A percentile compares a stretch with the other conserved stretches of the same genome.
phyloP scores from a whole-genome alignment of 2,888 invertebrate species.

The Volucella inflata region DNA sequence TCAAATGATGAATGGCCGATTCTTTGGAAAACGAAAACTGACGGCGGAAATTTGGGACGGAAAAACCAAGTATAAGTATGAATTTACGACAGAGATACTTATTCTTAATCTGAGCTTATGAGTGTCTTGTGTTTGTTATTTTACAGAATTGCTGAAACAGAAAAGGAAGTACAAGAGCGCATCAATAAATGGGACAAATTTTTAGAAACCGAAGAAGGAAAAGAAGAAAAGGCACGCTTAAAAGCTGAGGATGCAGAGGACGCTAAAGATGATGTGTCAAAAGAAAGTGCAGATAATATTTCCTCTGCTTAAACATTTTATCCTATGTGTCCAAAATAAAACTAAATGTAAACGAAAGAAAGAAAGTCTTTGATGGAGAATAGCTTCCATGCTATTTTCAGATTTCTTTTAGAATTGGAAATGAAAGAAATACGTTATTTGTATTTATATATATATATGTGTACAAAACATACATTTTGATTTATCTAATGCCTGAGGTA shows the following conservation, averaged over 20 bases:
- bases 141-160: slow-evolving; percentile 91
- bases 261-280: neutral
- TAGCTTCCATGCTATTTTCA: neutral
- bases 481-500: too few species aligned
- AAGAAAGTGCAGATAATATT: neutral
- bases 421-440: too few species aligned
- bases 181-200: slow-evolving; percentile 94
- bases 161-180: slow-evolving; percentile 91
- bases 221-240: slow-evolving; percentile 32
- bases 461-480: too few species aligned
- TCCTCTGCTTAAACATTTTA: slow-evolving; percentile 17
- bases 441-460: too few species aligned
- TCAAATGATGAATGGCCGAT: slow-evolving; percentile 93
- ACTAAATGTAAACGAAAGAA: slow-evolving; percentile 10
- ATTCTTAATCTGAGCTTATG: neutral
- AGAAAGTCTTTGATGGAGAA: neutral
- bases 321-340: slow-evolving; percentile 4
- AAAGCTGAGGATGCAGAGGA: neutral
- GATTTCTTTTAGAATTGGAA: too few species aligned
- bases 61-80: slow-evolving; percentile 93
- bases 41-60: slow-evolving; percentile 97
- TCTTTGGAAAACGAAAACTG: slow-evolving; percentile 94
- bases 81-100: neutral
- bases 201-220: slow-evolving; percentile 86
- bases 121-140: neutral